Base-by-base conservation (phyloP, 2,888 invertebrate species). In the Apodemia zela region DNA sequence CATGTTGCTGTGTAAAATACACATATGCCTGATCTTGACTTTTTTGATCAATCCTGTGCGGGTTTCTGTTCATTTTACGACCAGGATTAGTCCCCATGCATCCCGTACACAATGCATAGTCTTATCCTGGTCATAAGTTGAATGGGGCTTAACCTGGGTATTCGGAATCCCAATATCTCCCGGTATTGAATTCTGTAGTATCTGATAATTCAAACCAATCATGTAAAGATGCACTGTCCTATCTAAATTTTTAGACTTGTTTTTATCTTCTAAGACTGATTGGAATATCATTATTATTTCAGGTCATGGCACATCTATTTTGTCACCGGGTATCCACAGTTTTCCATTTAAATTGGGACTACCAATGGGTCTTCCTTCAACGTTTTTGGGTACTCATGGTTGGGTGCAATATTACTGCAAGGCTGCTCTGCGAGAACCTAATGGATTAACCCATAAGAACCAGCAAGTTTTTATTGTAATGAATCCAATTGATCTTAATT, bases 401-500 rank as follows among this genome's bases (percentile, higher is more conserved):
- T 98, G 98, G 98, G 97, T 98, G 59, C 98, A 98, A 85, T 98
- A 98, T 86, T 98, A 95, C 81, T 98, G 98, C 79, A 97, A 97
- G 83, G 97, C 97, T 21, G 97, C 97, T 0, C 89, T 98, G 18
- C 91, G 97, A 60, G 98, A 98, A 76, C 97, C 97, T 8, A 96
- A 95, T 70, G 98, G 98, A 0, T 89, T 98, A 47, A 97, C 97
- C 6, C 98, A 98, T 80, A 98, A 98, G 85, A 98, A 98, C 82
- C 98, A 98, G 83, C 98, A 98, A 88, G 98, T 98, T n/a, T 98
- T 98, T 85, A 97, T 98, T 75, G 97, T 98, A 3, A 98, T 98
- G 98, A 98, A 97, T 84, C 98, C 98, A 5, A 97, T 98, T 71
- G 98, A 98, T 84, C 92, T 98, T 74, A 98, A 98, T 88, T 88